These are phyloP conservation scores for Phasianus colchicus DNA, from an alignment of 2,113 vertebrate genomes.

Conservation along the genomic window DNA sequence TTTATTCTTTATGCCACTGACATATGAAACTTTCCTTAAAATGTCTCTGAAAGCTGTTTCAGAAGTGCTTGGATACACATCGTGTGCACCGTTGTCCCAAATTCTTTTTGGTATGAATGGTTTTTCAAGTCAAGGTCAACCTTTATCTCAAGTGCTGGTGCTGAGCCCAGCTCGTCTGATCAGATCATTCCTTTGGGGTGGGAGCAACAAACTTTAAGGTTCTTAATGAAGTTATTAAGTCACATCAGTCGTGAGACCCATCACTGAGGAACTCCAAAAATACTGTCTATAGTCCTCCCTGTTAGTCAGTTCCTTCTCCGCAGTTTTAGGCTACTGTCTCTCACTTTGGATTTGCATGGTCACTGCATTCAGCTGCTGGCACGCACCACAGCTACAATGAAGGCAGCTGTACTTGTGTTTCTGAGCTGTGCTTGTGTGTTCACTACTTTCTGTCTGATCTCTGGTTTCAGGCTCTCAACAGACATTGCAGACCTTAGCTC, in stretches of 20 bases:
- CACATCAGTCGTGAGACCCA: not conserved
- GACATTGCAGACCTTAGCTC: not conserved
- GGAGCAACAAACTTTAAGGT: not conserved
- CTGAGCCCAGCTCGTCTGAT: not conserved
- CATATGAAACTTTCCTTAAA: not conserved
- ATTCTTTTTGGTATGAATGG: not conserved
- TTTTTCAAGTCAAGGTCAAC: not conserved
- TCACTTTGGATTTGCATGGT: not conserved
- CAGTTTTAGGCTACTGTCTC: not conserved
- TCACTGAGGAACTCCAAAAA: slow-evolving; percentile 58
- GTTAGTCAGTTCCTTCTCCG: slow-evolving; percentile 41
- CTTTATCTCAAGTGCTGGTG: not conserved
- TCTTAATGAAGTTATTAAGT: slow-evolving; percentile 38
- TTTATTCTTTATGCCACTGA: not conserved
- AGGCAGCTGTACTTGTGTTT: not conserved
- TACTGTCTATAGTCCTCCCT: not conserved
- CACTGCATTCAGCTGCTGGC: rapidly evolving
- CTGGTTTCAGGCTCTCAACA: not conserved
- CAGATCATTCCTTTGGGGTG: rapidly evolving
- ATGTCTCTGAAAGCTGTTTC: not conserved
- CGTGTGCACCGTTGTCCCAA: rapidly evolving
- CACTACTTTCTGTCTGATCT: not conserved
- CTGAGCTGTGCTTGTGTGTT: not conserved
- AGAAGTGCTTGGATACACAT: not conserved
- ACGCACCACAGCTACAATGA: not conserved